phyloP scores from a whole-genome alignment of 2,888 invertebrate species.

The Acholoe squamosa region DNA sequence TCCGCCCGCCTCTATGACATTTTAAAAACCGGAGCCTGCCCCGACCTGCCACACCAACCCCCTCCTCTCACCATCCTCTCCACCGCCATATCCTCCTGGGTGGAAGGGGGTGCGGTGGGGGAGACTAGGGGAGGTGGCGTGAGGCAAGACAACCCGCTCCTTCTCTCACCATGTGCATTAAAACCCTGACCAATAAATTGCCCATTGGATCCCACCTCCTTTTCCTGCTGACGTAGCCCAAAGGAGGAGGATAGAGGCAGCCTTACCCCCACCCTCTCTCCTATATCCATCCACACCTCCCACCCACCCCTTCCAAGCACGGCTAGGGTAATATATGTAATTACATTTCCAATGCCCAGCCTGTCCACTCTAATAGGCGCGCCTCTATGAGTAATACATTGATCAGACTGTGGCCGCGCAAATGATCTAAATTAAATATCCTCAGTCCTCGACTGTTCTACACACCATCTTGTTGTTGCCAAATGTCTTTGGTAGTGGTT shows the following conservation, averaged over 20 bases:
- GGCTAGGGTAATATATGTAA: slow-evolving; percentile 46
- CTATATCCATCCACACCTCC: too few relatives aligned
- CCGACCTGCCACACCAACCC: background rate
- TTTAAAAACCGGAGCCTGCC: slow-evolving; percentile 40
- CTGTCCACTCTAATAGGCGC: slow-evolving; percentile 44
- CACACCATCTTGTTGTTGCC: slow-evolving; percentile 60
- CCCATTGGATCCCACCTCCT: slow-evolving; percentile 36
- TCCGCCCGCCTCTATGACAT: slow-evolving; percentile 35
- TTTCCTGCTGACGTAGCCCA: slow-evolving; percentile 31
- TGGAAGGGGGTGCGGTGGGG: background rate
- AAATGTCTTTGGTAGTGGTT: slow-evolving; percentile 36
- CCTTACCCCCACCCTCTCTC: too few relatives aligned
- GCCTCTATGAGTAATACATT: slow-evolving; percentile 56
- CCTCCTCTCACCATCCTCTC: background rate
- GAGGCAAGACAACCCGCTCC: background rate
- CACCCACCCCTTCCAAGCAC: background rate
- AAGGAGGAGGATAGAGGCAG: too few relatives aligned
- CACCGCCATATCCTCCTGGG: background rate
- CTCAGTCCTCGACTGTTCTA: slow-evolving; percentile 18
- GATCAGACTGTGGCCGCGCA: slow-evolving; percentile 15
- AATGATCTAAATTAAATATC: slow-evolving; percentile 61
- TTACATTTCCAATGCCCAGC: slow-evolving; percentile 43
- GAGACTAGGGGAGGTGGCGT: too few relatives aligned
- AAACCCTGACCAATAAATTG: slow-evolving; percentile 43
- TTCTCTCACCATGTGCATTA: background rate